These are phyloP conservation scores for Syngnathus floridae DNA, from an alignment of 2,113 vertebrate genomes.

Conservation along the genomic window DNA sequence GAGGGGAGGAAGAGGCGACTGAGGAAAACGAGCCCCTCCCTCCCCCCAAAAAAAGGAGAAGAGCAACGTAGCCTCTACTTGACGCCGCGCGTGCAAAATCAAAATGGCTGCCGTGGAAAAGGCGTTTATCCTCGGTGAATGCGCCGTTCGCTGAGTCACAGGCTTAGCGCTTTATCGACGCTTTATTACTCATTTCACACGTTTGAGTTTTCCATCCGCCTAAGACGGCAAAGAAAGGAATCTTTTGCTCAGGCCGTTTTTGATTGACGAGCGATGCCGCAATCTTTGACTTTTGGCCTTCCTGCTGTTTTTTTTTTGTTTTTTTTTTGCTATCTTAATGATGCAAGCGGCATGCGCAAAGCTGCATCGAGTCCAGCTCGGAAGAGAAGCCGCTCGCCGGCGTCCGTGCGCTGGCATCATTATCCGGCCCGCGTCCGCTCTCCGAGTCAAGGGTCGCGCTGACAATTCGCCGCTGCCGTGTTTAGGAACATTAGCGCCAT, in stretches of 20 bases:
- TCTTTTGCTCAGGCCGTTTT: background rate
- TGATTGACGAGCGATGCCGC: conserved; percentile 29
- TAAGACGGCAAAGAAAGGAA: conserved; percentile 27
- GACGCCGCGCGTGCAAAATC: conserved; percentile 51
- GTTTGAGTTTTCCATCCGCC: conserved; percentile 44
- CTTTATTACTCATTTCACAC: conserved; percentile 60
- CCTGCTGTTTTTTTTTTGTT: background rate
- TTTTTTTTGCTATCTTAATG: conserved; percentile 39
- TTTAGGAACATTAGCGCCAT: conserved; percentile 67
- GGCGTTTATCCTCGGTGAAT: conserved; percentile 54
- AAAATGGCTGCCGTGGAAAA: conserved; percentile 64
- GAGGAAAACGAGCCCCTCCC: background rate
- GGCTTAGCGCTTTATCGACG: conserved; percentile 57
- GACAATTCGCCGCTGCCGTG: conserved; percentile 61
- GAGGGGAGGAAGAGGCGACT: conserved; percentile 16
- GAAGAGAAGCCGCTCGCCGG: conserved; percentile 31
- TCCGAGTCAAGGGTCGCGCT: conserved; percentile 60
- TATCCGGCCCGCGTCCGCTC: conserved; percentile 61
- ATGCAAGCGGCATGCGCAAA: conserved; percentile 19
- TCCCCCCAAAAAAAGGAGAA: background rate
- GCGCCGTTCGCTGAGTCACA: conserved; percentile 58
- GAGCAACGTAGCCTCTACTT: conserved; percentile 25
- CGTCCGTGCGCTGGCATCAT: conserved; percentile 54
- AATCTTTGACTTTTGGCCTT: background rate
- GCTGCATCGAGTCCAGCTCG: conserved; percentile 33